Conservation (phyloP, 2,113 vertebrate genomes). For the Myiozetetes cayanensis region DNA sequence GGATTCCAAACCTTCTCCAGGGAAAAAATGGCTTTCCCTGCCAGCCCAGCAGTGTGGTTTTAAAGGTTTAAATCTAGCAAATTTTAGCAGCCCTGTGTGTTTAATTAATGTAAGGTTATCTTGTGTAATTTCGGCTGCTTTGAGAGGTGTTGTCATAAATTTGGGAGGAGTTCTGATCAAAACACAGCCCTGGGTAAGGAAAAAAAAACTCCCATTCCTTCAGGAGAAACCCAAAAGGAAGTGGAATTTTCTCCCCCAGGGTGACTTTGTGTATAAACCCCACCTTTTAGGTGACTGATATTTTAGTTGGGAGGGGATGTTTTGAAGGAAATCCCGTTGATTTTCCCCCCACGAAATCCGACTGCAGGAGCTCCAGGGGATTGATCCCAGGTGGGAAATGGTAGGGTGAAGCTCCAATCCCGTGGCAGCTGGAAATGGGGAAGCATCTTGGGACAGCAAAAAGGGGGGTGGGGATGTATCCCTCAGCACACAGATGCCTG, state of each 20-base stretch:
- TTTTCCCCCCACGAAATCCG: neutral
- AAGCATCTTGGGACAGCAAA: neutral
- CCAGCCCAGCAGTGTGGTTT: neutral
- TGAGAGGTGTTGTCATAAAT: neutral
- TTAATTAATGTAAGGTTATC: rapidly evolving
- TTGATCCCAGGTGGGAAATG: neutral
- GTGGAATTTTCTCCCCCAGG: neutral
- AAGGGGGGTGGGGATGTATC: neutral
- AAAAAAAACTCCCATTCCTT: neutral
- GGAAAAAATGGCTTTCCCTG: neutral
- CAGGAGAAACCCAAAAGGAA: neutral
- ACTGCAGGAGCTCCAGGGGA: neutral
- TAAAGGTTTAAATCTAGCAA: neutral
- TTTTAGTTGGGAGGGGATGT: too few relatives aligned
- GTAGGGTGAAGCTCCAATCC: neutral
- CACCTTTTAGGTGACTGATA: too few relatives aligned
- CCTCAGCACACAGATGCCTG: neutral
- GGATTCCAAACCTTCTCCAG: neutral
- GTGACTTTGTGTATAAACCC: neutral
- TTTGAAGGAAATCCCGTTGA: neutral
- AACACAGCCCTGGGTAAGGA: neutral
- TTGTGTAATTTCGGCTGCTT: rapidly evolving
- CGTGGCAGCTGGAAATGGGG: neutral
- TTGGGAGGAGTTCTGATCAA: neutral
- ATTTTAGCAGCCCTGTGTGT: neutral